A percentile compares a stretch with the other conserved stretches of the same genome.
phyloP scores from a whole-genome alignment of 2,113 vertebrate species.

The Tylochromis polylepis region DNA sequence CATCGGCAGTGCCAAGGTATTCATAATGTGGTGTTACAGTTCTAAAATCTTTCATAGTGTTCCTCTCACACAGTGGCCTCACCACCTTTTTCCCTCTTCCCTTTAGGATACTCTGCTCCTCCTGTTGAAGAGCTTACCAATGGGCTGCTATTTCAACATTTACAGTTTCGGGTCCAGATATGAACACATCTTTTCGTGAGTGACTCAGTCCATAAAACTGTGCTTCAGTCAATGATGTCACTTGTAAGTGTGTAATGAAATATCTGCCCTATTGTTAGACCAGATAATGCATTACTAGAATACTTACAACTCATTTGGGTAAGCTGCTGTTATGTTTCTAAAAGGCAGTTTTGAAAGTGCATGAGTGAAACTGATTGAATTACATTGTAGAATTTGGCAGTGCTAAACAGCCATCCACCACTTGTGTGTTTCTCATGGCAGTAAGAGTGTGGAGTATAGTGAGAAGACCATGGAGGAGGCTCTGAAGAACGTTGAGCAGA shows the following conservation, averaged over 20 bases:
- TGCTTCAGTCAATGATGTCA: no score
- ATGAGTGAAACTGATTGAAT: background rate
- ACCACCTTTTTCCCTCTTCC: background rate
- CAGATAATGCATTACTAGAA: background rate
- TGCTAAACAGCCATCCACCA: background rate
- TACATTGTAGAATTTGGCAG: background rate
- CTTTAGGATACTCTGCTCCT: background rate
- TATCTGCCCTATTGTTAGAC: no score
- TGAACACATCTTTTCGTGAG: background rate
- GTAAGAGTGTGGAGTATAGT: constrained; percentile 78
- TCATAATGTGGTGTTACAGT: background rate
- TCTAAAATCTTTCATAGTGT: no score
- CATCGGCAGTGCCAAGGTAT: background rate
- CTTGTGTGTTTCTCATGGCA: constrained; percentile 21
- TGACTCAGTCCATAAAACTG: no score
- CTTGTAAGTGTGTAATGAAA: no score
- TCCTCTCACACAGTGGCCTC: background rate
- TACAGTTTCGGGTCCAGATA: background rate
- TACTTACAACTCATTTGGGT: background rate
- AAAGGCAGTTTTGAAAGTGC: background rate
- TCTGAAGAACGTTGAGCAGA: constrained; percentile 57
- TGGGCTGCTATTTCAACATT: background rate
- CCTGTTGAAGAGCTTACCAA: background rate
- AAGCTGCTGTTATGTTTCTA: background rate
- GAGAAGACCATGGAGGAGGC: constrained; percentile 76